These are phyloP conservation scores for Pegoplata infirma DNA, from an alignment of 2,888 invertebrate species.

Conservation along the genomic window DNA sequence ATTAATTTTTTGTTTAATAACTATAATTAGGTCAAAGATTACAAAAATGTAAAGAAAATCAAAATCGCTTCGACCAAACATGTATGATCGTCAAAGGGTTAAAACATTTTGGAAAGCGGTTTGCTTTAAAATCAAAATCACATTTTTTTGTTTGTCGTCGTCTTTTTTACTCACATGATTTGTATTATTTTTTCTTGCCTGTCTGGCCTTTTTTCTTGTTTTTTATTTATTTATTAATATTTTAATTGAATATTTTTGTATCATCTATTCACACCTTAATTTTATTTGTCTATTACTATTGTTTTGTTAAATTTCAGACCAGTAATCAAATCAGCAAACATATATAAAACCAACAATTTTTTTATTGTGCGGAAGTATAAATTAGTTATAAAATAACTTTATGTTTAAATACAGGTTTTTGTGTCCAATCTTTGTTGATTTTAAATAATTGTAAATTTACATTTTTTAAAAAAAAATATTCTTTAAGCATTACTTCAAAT, in stretches of 20 bases:
- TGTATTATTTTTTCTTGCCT: neutral
- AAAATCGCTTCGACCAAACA: too few relatives aligned
- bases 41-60: too few relatives aligned
- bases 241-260: slow-evolving; percentile 37
- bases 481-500: too few relatives aligned
- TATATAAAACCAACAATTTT: neutral
- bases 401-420: slow-evolving; percentile 1
- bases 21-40: too few relatives aligned
- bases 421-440: neutral
- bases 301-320: neutral
- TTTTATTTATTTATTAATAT: slow-evolving; percentile 19
- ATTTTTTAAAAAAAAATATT: slow-evolving; percentile 10
- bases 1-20: too few relatives aligned
- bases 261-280: slow-evolving; percentile 35
- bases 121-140: neutral
- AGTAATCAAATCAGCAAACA: neutral
- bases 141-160: neutral
- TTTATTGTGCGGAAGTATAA: slow-evolving; percentile 33
- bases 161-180: slow-evolving; percentile 11
- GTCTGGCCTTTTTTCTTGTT: slow-evolving; percentile 1
- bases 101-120: neutral
- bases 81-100: too few relatives aligned
- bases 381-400: slow-evolving; percentile 4
- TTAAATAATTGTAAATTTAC: slow-evolving; percentile 21
- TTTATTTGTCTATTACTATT: neutral